These are phyloP conservation scores for Ispidina picta DNA, from an alignment of 2,797 vertebrate species.

Conservation along the genomic window DNA sequence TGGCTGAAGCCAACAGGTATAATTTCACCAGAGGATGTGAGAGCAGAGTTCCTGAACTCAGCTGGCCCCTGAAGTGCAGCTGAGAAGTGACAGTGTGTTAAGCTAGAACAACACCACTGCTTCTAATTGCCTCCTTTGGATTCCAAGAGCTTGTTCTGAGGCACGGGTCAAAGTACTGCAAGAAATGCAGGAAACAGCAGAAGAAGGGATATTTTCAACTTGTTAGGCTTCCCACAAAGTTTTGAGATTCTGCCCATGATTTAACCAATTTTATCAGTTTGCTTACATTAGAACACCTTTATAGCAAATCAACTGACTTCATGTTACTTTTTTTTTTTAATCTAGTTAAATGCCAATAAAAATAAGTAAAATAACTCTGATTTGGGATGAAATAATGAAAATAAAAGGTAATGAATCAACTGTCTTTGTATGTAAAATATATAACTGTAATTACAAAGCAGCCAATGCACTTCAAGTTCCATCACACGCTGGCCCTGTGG, in stretches of 20 bases:
- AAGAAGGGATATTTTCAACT: not conserved
- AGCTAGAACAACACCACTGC: not conserved
- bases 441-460: not conserved
- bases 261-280: not conserved
- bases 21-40: not conserved
- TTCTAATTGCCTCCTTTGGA: not conserved
- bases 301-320: not conserved
- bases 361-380: slow-evolving; percentile 1
- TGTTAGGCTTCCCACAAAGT: not conserved
- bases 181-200: not conserved
- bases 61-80: not conserved
- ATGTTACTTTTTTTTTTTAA: not conserved
- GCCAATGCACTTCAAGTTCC: not conserved
- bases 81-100: not conserved
- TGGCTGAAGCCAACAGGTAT: not conserved
- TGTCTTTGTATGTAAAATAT: slow-evolving; percentile 17
- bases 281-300: slow-evolving; percentile 8
- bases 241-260: not conserved
- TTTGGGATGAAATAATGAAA: slow-evolving; percentile 22
- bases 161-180: not conserved
- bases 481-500: not conserved
- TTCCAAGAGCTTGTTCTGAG: not conserved
- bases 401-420: not conserved
- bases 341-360: not conserved
- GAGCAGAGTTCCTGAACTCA: not conserved